A percentile compares a stretch with the other conserved stretches of the same genome.
Conservation (phyloP, 2,888 invertebrate species). For the Halictus ligatus region DNA sequence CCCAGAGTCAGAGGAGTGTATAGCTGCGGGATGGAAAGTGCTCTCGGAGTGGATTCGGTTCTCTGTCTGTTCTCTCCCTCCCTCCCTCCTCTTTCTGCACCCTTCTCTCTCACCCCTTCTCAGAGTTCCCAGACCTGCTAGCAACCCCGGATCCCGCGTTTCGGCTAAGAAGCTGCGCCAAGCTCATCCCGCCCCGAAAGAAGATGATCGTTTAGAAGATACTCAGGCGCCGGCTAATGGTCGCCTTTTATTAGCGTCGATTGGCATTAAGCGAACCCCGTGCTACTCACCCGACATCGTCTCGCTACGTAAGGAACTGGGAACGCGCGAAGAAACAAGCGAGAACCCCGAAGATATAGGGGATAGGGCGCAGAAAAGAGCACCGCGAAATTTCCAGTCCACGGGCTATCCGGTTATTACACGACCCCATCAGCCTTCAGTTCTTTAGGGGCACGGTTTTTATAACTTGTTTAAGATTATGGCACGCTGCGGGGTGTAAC, state of each 20-base stretch:
- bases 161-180: constrained; percentile 52
- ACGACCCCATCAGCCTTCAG: background rate
- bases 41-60: constrained; percentile 59
- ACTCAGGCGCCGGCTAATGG: constrained; percentile 56
- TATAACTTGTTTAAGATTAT: constrained; percentile 8
- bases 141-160: constrained; percentile 5
- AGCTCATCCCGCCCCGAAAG: constrained; percentile 49
- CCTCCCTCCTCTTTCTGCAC: background rate
- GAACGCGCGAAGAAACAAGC: background rate
- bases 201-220: constrained; percentile 61
- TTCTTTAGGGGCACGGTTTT: background rate
- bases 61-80: constrained; percentile 26
- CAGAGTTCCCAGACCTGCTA: background rate
- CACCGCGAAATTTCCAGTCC: background rate
- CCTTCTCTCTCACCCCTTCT: background rate
- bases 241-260: constrained; percentile 57
- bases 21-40: constrained; percentile 65
- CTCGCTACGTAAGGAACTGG: constrained; percentile 16
- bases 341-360: background rate
- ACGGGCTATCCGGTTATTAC: constrained; percentile 2
- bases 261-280: constrained; percentile 44
- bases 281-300: background rate
- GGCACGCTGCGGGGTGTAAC: background rate
- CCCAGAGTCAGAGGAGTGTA: constrained; percentile 52
- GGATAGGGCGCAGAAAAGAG: background rate